Conservation (phyloP, 2,797 vertebrate genomes). For the Chaenodraco wilsoni region DNA sequence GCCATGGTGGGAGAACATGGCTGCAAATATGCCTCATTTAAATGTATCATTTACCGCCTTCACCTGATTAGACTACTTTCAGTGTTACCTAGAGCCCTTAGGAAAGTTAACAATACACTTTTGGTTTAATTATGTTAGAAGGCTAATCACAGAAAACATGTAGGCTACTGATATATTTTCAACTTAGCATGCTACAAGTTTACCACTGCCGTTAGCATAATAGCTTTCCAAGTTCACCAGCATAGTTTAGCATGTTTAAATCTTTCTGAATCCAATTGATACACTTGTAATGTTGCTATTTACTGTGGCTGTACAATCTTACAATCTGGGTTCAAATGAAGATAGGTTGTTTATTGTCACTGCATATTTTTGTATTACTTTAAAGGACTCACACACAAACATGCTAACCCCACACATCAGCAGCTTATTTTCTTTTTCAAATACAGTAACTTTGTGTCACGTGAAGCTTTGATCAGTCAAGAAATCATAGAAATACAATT, state of each 20-base stretch:
- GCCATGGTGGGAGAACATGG: slow-evolving; percentile 47
- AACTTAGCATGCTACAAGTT: background rate
- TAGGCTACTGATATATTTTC: background rate
- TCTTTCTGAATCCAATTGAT: background rate
- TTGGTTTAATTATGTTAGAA: background rate
- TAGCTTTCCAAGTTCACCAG: background rate
- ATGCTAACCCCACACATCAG: background rate
- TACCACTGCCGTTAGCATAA: background rate
- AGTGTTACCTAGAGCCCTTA: background rate
- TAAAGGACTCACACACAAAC: background rate
- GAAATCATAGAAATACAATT: background rate
- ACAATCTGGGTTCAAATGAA: background rate
- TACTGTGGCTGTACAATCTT: background rate
- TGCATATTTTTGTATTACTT: background rate
- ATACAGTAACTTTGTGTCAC: background rate
- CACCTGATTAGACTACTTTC: background rate
- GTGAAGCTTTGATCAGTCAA: background rate
- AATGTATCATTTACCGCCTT: slow-evolving; percentile 22
- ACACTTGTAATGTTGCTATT: background rate
- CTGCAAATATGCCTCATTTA: slow-evolving; percentile 17
- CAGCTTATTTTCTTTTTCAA: no score
- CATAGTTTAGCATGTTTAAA: background rate
- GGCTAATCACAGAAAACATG: no score
- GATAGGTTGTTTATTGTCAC: background rate
- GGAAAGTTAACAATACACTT: background rate